These are phyloP conservation scores for Corythoichthys intestinalis DNA, from an alignment of 2,113 vertebrate species.

Conservation along the genomic window DNA sequence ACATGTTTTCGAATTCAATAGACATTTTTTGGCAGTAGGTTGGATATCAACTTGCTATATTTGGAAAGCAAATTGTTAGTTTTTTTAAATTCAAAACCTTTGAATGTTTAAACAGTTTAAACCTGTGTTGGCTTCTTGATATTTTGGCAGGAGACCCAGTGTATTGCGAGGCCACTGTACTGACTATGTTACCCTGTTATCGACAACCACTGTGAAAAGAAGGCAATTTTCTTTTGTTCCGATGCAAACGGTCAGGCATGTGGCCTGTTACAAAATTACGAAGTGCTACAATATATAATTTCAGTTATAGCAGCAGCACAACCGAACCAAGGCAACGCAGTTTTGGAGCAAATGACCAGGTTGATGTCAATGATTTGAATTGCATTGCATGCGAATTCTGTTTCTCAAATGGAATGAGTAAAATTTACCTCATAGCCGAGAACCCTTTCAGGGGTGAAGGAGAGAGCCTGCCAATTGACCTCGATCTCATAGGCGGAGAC, in stretches of 20 bases:
- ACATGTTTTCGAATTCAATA: conserved; percentile 17
- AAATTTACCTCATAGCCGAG: conserved; percentile 90
- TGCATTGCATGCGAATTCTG: conserved; percentile 43
- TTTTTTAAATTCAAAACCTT: conserved; percentile 4
- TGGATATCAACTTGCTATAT: background rate
- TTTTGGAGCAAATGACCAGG: conserved; percentile 44
- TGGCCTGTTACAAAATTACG: conserved; percentile 38
- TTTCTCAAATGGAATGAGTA: conserved; percentile 62
- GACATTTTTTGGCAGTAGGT: background rate
- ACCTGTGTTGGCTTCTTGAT: background rate
- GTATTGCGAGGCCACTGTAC: conserved; percentile 6
- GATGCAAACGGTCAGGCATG: conserved; percentile 35
- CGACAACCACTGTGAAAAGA: conserved; percentile 38
- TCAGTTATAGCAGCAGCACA: conserved; percentile 25
- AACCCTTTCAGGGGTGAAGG: conserved; percentile 84
- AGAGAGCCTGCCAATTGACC: conserved; percentile 83
- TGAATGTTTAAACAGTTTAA: background rate
- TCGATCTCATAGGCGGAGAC: conserved; percentile 86
- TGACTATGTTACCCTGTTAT: conserved; percentile 15
- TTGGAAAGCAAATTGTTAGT: background rate
- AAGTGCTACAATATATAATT: conserved; percentile 51
- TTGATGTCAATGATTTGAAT: conserved; percentile 59
- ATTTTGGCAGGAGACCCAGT: conserved; percentile 6
- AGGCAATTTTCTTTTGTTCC: conserved; percentile 54
- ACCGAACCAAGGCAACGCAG: conserved; percentile 50